phyloP scores from a whole-genome alignment of 2,797 vertebrate species.

The Natrix natrix region DNA sequence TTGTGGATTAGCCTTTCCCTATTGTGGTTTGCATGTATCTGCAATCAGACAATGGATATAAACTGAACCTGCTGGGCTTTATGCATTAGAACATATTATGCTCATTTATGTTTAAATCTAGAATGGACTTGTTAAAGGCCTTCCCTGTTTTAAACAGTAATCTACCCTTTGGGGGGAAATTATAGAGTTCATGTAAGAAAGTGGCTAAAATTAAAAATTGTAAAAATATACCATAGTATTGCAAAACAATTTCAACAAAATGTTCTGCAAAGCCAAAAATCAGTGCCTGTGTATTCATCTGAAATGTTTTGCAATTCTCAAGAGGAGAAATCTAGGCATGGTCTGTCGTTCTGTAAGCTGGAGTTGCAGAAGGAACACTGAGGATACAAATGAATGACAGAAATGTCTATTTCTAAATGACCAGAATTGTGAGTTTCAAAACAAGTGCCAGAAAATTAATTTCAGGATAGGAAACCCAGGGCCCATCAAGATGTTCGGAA shows the following conservation, averaged over 20 bases:
- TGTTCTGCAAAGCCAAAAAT: not conserved
- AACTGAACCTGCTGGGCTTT: not conserved
- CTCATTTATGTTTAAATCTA: not conserved
- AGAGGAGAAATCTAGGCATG: not conserved
- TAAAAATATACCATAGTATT: not conserved
- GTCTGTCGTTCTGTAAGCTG: not conserved
- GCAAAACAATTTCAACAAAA: not conserved
- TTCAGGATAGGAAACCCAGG: not conserved
- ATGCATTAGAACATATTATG: not conserved
- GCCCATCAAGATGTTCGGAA: not conserved
- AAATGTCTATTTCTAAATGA: not conserved
- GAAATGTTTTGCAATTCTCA: not conserved
- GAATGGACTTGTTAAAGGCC: not conserved
- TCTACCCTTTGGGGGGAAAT: not conserved
- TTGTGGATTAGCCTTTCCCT: not conserved
- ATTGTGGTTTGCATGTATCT: not conserved
- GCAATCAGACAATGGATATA: not conserved
- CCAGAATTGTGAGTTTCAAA: not conserved
- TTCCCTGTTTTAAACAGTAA: not conserved
- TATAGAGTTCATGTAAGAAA: not conserved
- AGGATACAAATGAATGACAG: not conserved
- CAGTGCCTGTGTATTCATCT: not conserved
- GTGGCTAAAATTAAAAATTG: not conserved
- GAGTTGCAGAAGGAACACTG: not conserved
- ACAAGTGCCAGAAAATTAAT: not conserved